Percentiles rank a stretch among this genome's conserved stretches.
These are phyloP conservation scores for Brienomyrus longianalis DNA, from an alignment of 2,113 vertebrate species.

Conservation along the genomic window DNA sequence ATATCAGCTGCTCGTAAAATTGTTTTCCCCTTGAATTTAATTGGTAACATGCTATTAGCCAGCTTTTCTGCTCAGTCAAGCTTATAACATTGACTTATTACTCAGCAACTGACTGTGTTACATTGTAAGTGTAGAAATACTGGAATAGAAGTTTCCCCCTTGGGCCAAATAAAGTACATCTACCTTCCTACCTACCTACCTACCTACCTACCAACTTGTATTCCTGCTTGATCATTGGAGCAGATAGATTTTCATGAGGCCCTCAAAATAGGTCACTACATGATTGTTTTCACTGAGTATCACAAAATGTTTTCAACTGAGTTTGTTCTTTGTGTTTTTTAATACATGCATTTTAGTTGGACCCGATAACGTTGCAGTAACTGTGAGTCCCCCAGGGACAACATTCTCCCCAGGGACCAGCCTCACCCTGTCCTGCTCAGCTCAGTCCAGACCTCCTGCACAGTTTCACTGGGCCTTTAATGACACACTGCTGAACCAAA, in stretches of 20 bases:
- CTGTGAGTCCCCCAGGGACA: not conserved
- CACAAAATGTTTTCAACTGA: not conserved
- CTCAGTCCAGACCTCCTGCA: not conserved
- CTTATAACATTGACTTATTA: not conserved
- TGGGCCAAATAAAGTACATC: not conserved
- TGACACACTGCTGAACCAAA: not conserved
- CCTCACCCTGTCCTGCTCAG: not conserved
- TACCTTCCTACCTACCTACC: not conserved
- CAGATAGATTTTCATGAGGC: not conserved
- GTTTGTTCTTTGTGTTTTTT: not conserved
- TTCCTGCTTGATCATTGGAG: not conserved
- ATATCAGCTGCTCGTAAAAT: not conserved
- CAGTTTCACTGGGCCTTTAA: not conserved
- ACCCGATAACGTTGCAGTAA: not conserved
- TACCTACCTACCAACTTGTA: not conserved
- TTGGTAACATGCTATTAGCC: not conserved
- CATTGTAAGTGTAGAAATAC: not conserved
- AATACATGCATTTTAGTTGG: conserved; percentile 33
- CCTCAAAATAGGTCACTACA: not conserved
- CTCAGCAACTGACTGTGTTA: not conserved
- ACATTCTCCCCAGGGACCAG: not conserved
- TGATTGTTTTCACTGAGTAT: not conserved
- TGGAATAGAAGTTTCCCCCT: not conserved
- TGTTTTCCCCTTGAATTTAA: not conserved
- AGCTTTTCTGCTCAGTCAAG: not conserved